Evolutionary conservation across 2,797 vertebrate genomes (phyloP), one percentile per base, ranked within the genome.

Genomic region (Loriculus beryllinus): DNA sequence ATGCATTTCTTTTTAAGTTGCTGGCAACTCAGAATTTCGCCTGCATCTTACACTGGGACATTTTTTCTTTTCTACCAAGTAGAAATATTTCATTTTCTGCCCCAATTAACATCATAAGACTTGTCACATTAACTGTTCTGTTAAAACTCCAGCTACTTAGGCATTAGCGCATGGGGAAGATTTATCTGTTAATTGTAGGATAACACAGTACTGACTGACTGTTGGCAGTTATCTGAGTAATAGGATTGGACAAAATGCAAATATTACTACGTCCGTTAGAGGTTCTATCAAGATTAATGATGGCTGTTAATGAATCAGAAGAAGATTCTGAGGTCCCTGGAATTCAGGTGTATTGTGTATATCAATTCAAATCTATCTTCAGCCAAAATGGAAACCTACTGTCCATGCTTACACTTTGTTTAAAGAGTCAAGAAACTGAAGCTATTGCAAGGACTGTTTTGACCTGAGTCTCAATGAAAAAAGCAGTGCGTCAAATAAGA

Each of bases 41-140:
- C 72, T 70, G 25, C 22, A 86, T 64, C 79, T 84, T 71, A 80
- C 43, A 35, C 63, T 91, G 65, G 87, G 64, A 90, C 67, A 95
- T 88, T 95, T 91, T 42, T 39, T 94, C 94, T 95, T 94, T 95
- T 82, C 86, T 93, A 94, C 76, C 67, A 75, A 93, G 88, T 93
- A 95, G 85, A 97, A 95, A 91, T 91, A 95, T 88, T 96, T 95
- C 91, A 96, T 93, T 97, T 96, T 96, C 95, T 96, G 93, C 95
- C 82, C 95, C 85, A 97, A 84, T 96, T 96, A 95, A 96, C 93
- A 95, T 94, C 96, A 95, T 89, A 95, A 90, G 94, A 82, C 91
- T 83, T 96, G 92, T 95, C 92, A 90, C 70, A 76, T 94, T 95
- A 94, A 91, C 86, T 93, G 89, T 81, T 92, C 89, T 92, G 79